Conservation (phyloP, 2,113 vertebrate species). For the Coreoperca whiteheadi region DNA sequence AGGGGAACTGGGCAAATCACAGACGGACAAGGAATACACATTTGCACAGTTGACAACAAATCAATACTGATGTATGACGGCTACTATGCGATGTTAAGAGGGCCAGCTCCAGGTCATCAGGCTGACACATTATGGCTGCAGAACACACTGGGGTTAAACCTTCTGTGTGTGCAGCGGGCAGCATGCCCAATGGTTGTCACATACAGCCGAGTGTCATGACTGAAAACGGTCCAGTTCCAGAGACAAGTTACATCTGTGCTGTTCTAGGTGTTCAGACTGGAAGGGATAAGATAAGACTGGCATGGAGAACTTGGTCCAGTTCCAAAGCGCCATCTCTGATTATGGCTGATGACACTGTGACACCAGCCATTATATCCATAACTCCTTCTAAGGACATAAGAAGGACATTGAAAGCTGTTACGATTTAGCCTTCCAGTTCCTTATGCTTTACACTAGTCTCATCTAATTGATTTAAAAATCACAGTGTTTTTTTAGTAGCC, state of each 20-base stretch:
- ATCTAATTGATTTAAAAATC: constrained; percentile 1
- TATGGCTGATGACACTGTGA: constrained; percentile 76
- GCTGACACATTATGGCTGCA: constrained; percentile 21
- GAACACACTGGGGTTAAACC: constrained; percentile 12
- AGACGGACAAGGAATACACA: constrained; percentile 4
- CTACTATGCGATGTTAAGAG: constrained; percentile 11
- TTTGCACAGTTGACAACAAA: constrained; percentile 4
- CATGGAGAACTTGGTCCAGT: constrained; percentile 42
- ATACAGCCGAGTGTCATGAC: constrained; percentile 33
- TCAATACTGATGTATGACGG: constrained; percentile 32
- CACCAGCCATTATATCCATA: constrained; percentile 4
- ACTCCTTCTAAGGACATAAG: background rate
- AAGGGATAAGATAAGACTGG: constrained; percentile 42
- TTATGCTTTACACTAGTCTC: background rate
- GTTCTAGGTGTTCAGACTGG: constrained; percentile 35
- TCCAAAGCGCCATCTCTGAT: constrained; percentile 49
- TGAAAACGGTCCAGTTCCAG: constrained; percentile 39
- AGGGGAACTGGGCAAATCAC: background rate
- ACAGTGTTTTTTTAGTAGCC: background rate
- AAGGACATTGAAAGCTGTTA: constrained; percentile 5
- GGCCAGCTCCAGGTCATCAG: constrained; percentile 28
- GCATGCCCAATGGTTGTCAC: constrained; percentile 36
- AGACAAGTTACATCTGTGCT: constrained; percentile 35
- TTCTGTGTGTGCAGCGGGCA: constrained; percentile 27
- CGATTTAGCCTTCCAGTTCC: background rate